Percentiles rank a stretch among this genome's conserved stretches.
Conservation (phyloP, 2,797 vertebrate species). For the Takifugu rubripes region DNA sequence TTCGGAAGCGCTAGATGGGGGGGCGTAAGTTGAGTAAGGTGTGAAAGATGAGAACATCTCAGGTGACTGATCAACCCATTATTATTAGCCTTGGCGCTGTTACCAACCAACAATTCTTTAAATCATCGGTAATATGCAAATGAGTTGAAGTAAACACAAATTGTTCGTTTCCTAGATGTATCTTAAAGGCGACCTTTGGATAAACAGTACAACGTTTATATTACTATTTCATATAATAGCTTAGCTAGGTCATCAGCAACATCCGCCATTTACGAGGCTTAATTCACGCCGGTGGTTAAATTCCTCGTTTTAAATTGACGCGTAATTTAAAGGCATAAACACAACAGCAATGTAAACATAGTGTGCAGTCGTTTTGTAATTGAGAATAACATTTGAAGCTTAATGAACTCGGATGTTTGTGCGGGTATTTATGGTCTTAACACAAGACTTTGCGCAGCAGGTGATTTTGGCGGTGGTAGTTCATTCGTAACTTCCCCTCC, state of each 20-base stretch:
- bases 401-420: no score
- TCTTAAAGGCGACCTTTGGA: not conserved
- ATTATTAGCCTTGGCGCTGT: not conserved
- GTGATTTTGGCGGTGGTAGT: not conserved
- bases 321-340: no score
- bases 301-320: not conserved
- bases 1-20: constrained; percentile 30
- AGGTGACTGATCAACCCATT: constrained; percentile 31
- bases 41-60: constrained; percentile 13
- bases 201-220: not conserved
- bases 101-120: no score
- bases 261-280: not conserved
- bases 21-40: constrained; percentile 55
- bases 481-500: constrained; percentile 28
- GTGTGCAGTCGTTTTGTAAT: no score
- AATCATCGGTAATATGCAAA: no score
- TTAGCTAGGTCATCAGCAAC: not conserved
- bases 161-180: not conserved
- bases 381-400: no score
- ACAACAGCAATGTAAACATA: no score
- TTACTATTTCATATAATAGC: not conserved
- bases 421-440: no score
- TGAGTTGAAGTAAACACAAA: not conserved
- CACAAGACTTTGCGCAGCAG: not conserved
- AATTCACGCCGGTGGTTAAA: constrained; percentile 8